A percentile compares a stretch with the other conserved stretches of the same genome.
Conservation (phyloP, 1,140 invertebrate species). For the Cardiocondyla obscurior region DNA sequence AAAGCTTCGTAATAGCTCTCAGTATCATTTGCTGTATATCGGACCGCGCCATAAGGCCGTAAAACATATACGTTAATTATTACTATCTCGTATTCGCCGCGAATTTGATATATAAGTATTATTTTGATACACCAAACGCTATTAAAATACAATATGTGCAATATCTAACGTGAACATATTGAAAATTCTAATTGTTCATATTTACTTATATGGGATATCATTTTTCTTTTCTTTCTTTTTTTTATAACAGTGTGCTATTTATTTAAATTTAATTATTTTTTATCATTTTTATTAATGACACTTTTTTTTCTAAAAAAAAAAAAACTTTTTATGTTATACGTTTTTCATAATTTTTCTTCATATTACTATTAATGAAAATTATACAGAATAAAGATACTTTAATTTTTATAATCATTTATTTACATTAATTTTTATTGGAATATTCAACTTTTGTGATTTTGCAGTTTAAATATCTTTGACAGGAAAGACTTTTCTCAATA, state of each 20-base stretch:
- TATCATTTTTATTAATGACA: too few relatives aligned
- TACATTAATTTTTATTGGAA: background rate
- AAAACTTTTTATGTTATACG: background rate
- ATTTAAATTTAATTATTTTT: constrained; percentile 1
- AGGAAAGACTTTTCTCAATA: background rate
- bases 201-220: background rate
- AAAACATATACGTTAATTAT: constrained; percentile 23
- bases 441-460: too few relatives aligned
- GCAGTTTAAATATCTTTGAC: background rate
- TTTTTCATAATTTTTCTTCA: background rate
- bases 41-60: background rate
- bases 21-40: constrained; percentile 35
- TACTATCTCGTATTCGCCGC: background rate
- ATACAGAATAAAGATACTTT: background rate
- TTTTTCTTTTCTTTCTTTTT: background rate
- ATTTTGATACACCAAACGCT: background rate
- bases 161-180: background rate
- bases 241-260: background rate
- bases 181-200: background rate
- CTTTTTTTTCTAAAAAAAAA: too few relatives aligned
- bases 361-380: background rate
- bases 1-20: constrained; percentile 38
- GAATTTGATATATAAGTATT: constrained; percentile 12
- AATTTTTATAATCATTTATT: background rate
- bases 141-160: background rate